Evolutionary conservation across 30 jellyfish, hydroid and myxozoan species (phyloP).

Genomic region (Rhopilema esculentum): DNA sequence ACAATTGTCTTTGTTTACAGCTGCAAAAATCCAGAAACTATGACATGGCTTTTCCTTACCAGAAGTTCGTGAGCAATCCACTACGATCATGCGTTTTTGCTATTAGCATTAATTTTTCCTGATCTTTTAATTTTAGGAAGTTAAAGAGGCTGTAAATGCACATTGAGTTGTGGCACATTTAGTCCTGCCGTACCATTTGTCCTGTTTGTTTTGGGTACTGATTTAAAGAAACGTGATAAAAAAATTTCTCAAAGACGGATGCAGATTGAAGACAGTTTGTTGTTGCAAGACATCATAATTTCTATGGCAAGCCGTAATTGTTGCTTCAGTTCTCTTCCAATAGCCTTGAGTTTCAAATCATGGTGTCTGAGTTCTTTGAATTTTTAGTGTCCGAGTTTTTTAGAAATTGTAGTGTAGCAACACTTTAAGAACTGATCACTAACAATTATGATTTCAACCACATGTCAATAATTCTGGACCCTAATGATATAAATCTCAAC

Average conservation of each 20-base stretch:
- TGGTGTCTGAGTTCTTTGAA: too few species aligned
- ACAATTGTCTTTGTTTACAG: not conserved
- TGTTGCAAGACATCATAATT: not conserved
- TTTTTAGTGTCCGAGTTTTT: too few species aligned
- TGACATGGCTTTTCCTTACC: not conserved
- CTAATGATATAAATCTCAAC: too few species aligned
- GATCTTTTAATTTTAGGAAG: not conserved
- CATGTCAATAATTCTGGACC: too few species aligned
- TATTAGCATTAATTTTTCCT: conserved; percentile 2
- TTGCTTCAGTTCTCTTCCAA: too few species aligned
- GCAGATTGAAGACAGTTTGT: not conserved
- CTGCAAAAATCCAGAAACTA: not conserved
- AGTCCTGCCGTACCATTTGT: conserved; percentile 39
- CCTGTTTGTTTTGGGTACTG: conserved; percentile 42
- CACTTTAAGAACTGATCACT: too few species aligned
- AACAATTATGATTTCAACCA: too few species aligned
- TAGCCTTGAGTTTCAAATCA: too few species aligned
- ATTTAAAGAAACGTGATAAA: conserved; percentile 9
- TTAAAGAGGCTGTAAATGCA: conserved; percentile 26
- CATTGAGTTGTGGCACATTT: conserved; percentile 37
- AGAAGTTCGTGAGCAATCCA: not conserved
- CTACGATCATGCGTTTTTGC: not conserved
- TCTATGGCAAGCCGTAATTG: too few species aligned
- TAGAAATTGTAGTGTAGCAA: too few species aligned
- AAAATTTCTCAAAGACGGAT: conserved; percentile 9